Conservation (phyloP, 1,140 invertebrate genomes). For the Caenorhabditis latens region DNA sequence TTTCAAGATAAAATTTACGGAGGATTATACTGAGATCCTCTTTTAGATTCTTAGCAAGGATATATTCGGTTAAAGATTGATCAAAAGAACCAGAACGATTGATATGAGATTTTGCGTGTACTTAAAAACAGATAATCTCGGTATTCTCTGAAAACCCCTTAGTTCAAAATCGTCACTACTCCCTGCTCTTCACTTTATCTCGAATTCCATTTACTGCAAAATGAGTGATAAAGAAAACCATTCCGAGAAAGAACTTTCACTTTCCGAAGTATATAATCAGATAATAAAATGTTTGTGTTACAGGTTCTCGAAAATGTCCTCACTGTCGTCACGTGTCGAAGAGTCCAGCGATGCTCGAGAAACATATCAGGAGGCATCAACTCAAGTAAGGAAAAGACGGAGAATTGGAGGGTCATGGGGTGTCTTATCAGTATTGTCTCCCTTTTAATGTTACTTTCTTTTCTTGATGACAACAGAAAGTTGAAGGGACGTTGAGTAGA, state of each 20-base stretch:
- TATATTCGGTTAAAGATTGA: not conserved
- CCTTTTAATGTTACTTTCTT: not conserved
- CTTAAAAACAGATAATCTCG: too few species aligned
- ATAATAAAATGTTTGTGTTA: slow-evolving; percentile 25
- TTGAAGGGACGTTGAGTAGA: too few species aligned
- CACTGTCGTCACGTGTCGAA: slow-evolving; percentile 67
- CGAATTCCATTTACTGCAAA: not conserved
- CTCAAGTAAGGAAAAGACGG: slow-evolving; percentile 31
- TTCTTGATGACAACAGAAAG: not conserved
- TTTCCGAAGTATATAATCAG: not conserved
- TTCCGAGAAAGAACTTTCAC: slow-evolving; percentile 15
- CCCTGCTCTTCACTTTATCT: not conserved
- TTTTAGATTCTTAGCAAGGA: not conserved
- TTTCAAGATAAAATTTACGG: too few species aligned
- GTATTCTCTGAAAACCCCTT: too few species aligned
- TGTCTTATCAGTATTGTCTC: not conserved
- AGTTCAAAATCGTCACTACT: slow-evolving; percentile 4
- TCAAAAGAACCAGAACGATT: too few species aligned
- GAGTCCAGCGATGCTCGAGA: slow-evolving; percentile 67
- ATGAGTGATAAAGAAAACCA: not conserved
- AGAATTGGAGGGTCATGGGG: slow-evolving; percentile 29
- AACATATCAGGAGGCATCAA: slow-evolving; percentile 65
- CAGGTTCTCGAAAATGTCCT: slow-evolving; percentile 63
- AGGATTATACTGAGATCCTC: not conserved
- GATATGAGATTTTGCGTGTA: too few species aligned